Evolutionary conservation across 2,113 vertebrate genomes (phyloP).

Genomic region (Loxodonta africana): DNA sequence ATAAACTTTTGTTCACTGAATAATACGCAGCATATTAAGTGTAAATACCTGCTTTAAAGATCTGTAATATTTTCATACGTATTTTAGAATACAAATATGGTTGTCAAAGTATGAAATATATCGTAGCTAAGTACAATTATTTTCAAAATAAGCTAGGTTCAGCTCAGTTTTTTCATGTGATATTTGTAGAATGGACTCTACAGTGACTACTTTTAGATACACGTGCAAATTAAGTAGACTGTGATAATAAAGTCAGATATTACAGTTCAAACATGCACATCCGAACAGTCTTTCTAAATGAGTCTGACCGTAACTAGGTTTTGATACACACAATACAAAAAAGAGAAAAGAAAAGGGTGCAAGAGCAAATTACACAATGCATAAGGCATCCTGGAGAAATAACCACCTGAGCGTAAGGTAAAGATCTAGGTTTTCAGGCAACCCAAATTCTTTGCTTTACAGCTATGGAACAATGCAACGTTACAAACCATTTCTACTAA

Average conservation of each 20-base stretch:
- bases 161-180: not conserved
- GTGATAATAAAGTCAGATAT: not conserved
- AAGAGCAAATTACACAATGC: too few species aligned
- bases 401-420: not conserved
- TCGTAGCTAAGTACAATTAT: not conserved
- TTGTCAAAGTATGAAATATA: not conserved
- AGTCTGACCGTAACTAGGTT: not conserved
- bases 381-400: not conserved
- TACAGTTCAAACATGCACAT: not conserved
- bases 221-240: accelerated
- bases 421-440: not conserved
- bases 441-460: not conserved
- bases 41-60: accelerated
- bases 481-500: not conserved
- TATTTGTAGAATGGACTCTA: not conserved
- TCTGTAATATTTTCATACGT: not conserved
- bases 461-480: not conserved
- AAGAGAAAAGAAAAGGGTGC: too few species aligned
- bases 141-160: not conserved
- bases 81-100: not conserved
- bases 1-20: not conserved
- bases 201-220: not conserved
- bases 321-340: not conserved
- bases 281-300: not conserved
- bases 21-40: accelerated